Evolutionary conservation across 2,797 vertebrate species (phyloP).

Genomic region (Oreochromis mossambicus): DNA sequence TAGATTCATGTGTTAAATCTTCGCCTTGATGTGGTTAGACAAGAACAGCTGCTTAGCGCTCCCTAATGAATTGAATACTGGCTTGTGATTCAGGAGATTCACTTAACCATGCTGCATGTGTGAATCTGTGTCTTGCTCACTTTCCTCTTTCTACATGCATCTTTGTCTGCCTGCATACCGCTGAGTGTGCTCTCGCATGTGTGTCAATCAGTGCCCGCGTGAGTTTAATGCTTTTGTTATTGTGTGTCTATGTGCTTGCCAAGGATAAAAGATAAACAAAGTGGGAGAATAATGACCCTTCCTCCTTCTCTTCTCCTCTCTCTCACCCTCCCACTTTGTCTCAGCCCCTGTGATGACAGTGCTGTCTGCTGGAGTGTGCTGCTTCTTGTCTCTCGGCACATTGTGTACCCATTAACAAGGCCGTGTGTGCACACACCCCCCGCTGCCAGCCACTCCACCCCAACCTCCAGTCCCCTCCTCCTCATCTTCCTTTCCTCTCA

Average conservation of each 20-base stretch:
- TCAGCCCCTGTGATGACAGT: constrained; percentile 46
- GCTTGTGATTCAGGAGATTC: constrained; percentile 57
- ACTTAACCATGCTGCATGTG: constrained; percentile 33
- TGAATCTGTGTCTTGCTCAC: constrained; percentile 12
- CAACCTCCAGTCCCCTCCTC: background rate
- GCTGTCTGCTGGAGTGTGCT: constrained; percentile 44
- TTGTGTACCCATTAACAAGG: constrained; percentile 56
- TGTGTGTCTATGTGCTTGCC: background rate
- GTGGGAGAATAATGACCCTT: constrained; percentile 22
- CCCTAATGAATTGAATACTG: constrained; percentile 62
- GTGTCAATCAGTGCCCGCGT: background rate
- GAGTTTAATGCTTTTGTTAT: background rate
- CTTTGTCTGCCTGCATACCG: background rate
- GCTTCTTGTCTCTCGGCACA: constrained; percentile 55
- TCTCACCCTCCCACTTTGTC: background rate
- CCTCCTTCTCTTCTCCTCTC: background rate
- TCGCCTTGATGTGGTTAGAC: constrained; percentile 53
- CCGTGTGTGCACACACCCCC: background rate
- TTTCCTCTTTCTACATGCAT: background rate
- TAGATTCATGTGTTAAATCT: constrained; percentile 50
- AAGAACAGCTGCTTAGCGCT: constrained; percentile 62
- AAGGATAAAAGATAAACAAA: constrained; percentile 38
- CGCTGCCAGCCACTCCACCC: background rate
- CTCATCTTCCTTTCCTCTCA: background rate
- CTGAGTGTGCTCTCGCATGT: background rate